Evolutionary conservation across 2,797 vertebrate genomes (phyloP), one percentile per base, ranked within the genome.

Genomic region (Apogon talboti): DNA sequence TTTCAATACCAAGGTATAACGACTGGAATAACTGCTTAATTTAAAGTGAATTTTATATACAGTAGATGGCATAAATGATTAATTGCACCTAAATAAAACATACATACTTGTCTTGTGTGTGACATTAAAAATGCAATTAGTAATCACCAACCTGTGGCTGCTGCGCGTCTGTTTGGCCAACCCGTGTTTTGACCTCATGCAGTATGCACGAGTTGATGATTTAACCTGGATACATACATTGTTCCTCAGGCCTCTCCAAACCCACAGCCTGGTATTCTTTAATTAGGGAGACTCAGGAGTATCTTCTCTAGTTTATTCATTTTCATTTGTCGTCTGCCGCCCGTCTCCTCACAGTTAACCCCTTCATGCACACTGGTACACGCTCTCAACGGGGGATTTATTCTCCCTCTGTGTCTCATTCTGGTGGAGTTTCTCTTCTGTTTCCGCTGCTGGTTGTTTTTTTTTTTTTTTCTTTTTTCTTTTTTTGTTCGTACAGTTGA

Each of bases 301-400:
- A 44, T 84, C 76, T 66, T 74, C 85, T 74, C 18, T 74, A 78
- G 68, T 87, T 87, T 78, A 82, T 91, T 87, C 18, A 86, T 87
- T 83, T 86, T 82, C 83, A 84, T 87, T 81, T 86, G 74, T 77
- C 50, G 6, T 51, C 49, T 16, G 53, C 73, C 72, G 15, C 59
- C 61, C 68, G 49, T 79, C 57, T 77, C 28, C 37, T 56, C 51
- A 28, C 70, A 64, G 53, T 84, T 79, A 76, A 68, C 73, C 76
- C 76, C 67, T 69, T 44, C 19, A 68, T 63, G 49, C 52, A 14
- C 57, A 58, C 52, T 67, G 37, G 40, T 30, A 64, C 58, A 46
- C 19, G 58, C 61, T 78, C 68, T 74, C 47, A 51, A 6, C 49
- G 16, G 35, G 65, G 71, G 35, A 73, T 67, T 48, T 66, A 48